A percentile compares a stretch with the other conserved stretches of the same genome.
Evolutionary conservation across 1,140 invertebrate genomes (phyloP).

Genomic region (Leptinotarsa undecemlineata): DNA sequence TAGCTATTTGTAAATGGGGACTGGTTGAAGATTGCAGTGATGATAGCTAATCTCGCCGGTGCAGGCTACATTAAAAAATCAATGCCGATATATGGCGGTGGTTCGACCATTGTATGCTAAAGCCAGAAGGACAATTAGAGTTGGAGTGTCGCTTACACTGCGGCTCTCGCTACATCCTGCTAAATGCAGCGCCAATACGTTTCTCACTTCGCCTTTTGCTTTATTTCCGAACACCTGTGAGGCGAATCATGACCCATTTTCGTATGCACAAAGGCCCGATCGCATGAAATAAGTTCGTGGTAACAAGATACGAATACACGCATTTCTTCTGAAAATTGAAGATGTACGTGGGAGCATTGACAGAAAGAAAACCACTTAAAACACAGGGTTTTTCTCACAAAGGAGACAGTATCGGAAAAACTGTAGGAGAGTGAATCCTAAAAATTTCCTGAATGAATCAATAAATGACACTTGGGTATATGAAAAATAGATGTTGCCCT

Average conservation of each 20-base stretch:
- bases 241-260: constrained; percentile 2
- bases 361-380: no score
- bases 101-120: constrained; percentile 47
- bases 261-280: neutral
- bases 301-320: no score
- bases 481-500: no score
- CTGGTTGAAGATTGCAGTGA: constrained; percentile 41
- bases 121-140: constrained; percentile 45
- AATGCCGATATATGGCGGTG: constrained; percentile 44
- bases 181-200: constrained; percentile 23
- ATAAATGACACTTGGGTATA: no score
- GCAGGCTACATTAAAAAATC: constrained; percentile 48
- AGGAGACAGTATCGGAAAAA: no score
- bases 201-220: constrained; percentile 10
- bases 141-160: constrained; percentile 34
- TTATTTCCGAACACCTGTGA: constrained; percentile 21
- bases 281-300: no score
- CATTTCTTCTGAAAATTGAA: no score
- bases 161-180: constrained; percentile 28
- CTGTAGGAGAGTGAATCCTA: no score
- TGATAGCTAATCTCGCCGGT: constrained; percentile 46
- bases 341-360: no score
- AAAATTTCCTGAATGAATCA: no score
- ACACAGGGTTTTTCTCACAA: no score
- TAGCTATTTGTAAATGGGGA: constrained; percentile 48